Base-by-base conservation (phyloP, 1,140 invertebrate species). In the Diabrotica undecimpunctata region DNA sequence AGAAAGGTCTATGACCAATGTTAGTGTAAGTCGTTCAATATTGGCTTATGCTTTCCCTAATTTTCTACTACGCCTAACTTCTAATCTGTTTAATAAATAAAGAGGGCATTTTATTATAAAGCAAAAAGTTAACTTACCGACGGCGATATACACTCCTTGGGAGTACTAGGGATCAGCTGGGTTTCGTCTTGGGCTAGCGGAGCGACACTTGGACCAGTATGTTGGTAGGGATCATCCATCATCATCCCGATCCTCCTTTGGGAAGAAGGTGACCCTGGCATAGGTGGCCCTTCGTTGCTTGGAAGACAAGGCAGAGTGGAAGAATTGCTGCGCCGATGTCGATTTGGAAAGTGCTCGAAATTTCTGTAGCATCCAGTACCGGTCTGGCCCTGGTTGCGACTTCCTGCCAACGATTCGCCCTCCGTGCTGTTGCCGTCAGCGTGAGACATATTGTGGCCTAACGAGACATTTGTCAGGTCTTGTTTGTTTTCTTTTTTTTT, bases 401-500 rank as follows among this genome's bases (percentile, higher is more conserved):
- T 69, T 50, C 67, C 82, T 68, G 87, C 86, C 38, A 85, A 83
- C 54, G 86, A 87, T 70, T 94, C 93, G 59, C 91, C 92, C 73
- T 91, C 90, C 61, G 92, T 86, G 78, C 91, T 94, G 82, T 90
- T 92, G 65, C 88, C 91, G 78, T 95, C 93, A 70, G 86, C 89
- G 79, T 93, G 90, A 72, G 92, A 92, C 86, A 93, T 85, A 84
- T 94, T 93, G 85, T 94, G 92, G 85, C 92, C 92, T 93, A 84
- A 54, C 70, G 69, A 70, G 61, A 75, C 68, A 75, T 61, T 38
- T 56, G 71, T 74, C 71, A 69, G 66, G 60, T 65, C 41, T 46
- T 46, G 8, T 46, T 8, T 46, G 8, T 46, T 46, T 46, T 46
- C n/a, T 46, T 46, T 8, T 46, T n/a, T 46, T 46, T 46, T 46